phyloP scores from a whole-genome alignment of 2,888 invertebrate genomes.

The Pachymerium ferrugineum region DNA sequence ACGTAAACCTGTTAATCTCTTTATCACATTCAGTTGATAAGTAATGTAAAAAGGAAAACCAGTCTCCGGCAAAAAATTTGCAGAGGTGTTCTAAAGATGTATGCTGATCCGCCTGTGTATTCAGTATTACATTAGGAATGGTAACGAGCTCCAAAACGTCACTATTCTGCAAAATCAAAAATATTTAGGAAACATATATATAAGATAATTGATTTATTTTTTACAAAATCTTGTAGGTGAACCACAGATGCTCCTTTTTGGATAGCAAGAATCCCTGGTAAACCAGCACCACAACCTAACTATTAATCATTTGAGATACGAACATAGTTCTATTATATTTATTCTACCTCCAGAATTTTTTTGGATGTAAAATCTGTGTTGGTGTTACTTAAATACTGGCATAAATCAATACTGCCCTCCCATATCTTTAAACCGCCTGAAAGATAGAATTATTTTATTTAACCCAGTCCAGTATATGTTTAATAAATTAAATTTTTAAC shows the following conservation, averaged over 20 bases:
- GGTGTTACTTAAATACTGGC: conserved; percentile 55
- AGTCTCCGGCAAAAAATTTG: conserved; percentile 63
- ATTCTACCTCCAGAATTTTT: conserved; percentile 61
- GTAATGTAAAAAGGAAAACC: conserved; percentile 57
- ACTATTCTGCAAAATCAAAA: conserved; percentile 59
- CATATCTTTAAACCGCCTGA: conserved; percentile 90
- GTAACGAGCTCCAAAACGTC: conserved; percentile 77
- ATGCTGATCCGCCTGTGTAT: conserved; percentile 51
- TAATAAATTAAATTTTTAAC: conserved; percentile 47
- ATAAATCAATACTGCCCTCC: conserved; percentile 85
- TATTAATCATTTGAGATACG: conserved; percentile 37
- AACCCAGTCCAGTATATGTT: too few relatives aligned
- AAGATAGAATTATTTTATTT: conserved; percentile 40
- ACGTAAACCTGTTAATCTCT: too few relatives aligned
- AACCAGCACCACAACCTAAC: conserved; percentile 86
- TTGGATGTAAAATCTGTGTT: conserved; percentile 46
- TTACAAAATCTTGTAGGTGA: conserved; percentile 90
- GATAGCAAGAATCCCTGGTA: conserved; percentile 75
- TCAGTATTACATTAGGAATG: conserved; percentile 70
- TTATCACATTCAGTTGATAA: conserved; percentile 37
- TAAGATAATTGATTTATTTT: conserved; percentile 43
- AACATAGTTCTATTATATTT: background rate
- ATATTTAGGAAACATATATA: background rate
- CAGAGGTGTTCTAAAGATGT: conserved; percentile 44
- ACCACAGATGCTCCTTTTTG: conserved; percentile 61